These are phyloP conservation scores for Chaetophractus vellerosus DNA, from an alignment of 2,797 vertebrate species.

Conservation along the genomic window DNA sequence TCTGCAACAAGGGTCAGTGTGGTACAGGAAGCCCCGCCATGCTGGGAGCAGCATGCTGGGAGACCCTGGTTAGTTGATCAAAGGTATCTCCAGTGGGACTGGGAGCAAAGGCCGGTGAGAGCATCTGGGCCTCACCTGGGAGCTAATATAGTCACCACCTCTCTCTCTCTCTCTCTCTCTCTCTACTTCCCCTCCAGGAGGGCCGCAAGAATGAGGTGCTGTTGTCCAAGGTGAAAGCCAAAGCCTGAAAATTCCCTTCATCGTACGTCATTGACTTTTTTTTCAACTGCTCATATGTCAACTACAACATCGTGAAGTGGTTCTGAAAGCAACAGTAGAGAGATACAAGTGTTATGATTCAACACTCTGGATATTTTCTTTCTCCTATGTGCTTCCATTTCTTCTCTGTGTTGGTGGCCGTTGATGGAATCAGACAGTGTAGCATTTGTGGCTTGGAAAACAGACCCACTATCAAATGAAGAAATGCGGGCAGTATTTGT, in stretches of 20 bases:
- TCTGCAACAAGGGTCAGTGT: background rate
- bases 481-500: background rate
- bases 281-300: slow-evolving; percentile 17
- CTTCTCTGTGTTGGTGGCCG: slow-evolving; percentile 69
- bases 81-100: background rate
- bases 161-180: no score
- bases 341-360: slow-evolving; percentile 65
- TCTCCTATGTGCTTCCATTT: slow-evolving; percentile 75
- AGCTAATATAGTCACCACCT: background rate
- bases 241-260: slow-evolving; percentile 87
- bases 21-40: background rate
- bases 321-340: slow-evolving; percentile 73
- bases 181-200: slow-evolving; percentile 91
- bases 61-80: background rate
- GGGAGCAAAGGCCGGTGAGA: background rate
- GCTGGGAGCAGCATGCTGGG: background rate
- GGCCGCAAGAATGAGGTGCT: slow-evolving; percentile 97
- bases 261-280: slow-evolving; percentile 51
- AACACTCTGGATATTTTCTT: slow-evolving; percentile 71
- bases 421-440: background rate
- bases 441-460: background rate
- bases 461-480: background rate
- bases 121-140: background rate
- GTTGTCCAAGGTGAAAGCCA: slow-evolving; percentile 94
- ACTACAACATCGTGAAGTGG: slow-evolving; percentile 79